phyloP scores from a whole-genome alignment of 2,797 vertebrate genomes.

The Hipposideros larvatus region DNA sequence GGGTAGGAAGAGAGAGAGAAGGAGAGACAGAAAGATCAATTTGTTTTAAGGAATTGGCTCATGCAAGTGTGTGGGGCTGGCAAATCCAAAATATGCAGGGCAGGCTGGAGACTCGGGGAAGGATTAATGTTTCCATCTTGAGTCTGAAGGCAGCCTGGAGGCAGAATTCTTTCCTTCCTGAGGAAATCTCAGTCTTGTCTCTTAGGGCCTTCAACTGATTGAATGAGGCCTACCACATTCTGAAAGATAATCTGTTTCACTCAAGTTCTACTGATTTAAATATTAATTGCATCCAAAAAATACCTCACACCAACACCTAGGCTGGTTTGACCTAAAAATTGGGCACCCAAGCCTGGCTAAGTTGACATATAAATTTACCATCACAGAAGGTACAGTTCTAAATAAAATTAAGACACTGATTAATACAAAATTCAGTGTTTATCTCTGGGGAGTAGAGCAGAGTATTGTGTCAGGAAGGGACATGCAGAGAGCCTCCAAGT shows the following conservation, averaged over 20 bases:
- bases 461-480: not conserved
- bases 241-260: not conserved
- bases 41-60: not conserved
- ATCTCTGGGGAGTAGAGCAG: not conserved
- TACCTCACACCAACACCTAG: not conserved
- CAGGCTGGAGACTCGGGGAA: not conserved
- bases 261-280: not conserved
- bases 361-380: not conserved
- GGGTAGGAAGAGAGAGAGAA: not conserved
- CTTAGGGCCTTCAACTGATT: not conserved
- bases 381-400: not conserved
- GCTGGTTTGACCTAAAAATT: not conserved
- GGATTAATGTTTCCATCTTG: not conserved
- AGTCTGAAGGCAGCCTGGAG: not conserved
- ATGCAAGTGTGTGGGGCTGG: not conserved
- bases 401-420: not conserved
- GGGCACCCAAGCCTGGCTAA: not conserved
- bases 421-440: not conserved
- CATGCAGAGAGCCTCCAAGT: not conserved
- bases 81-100: not conserved
- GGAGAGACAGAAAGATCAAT: not conserved
- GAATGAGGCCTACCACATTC: not conserved
- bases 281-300: not conserved
- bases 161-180: not conserved
- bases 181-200: not conserved